Evolutionary conservation across 2,113 vertebrate species (phyloP).

Genomic region (Upupa epops): DNA sequence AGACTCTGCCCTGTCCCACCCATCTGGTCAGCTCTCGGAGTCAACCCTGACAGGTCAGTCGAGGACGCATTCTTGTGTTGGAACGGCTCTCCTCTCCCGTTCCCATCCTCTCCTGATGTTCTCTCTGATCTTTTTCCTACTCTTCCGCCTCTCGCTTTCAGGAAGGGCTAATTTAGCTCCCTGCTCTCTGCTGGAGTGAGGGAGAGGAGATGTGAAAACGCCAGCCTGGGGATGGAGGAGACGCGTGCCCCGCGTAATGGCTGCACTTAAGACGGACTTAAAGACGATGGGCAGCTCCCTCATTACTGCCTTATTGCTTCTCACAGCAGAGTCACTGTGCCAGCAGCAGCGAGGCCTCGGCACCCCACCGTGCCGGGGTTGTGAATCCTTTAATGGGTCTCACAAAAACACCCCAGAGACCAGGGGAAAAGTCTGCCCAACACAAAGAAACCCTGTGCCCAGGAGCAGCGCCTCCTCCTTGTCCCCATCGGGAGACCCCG

Average conservation of each 20-base stretch:
- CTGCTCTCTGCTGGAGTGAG: background rate
- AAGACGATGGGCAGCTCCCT: conserved; percentile 28
- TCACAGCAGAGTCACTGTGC: background rate
- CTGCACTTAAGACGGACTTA: conserved; percentile 27
- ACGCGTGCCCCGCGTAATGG: background rate
- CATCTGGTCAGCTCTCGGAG: background rate
- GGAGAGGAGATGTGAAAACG: background rate
- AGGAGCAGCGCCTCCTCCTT: too few species aligned
- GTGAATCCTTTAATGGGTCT: background rate
- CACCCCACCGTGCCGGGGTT: background rate
- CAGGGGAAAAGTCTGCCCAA: too few species aligned
- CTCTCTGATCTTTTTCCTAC: background rate
- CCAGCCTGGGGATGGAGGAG: conserved; percentile 3
- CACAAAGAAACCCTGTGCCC: too few species aligned
- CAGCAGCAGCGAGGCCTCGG: background rate
- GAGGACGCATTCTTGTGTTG: background rate
- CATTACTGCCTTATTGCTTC: background rate
- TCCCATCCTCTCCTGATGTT: background rate
- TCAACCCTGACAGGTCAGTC: background rate
- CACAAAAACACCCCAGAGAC: background rate
- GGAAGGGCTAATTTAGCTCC: conserved; percentile 45
- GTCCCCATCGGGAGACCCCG: background rate
- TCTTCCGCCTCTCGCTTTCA: conserved; percentile 5
- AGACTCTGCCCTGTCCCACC: background rate
- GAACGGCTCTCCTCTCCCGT: background rate